phyloP scores from a whole-genome alignment of 2,113 vertebrate species.

The Anser brachyrhynchus region DNA sequence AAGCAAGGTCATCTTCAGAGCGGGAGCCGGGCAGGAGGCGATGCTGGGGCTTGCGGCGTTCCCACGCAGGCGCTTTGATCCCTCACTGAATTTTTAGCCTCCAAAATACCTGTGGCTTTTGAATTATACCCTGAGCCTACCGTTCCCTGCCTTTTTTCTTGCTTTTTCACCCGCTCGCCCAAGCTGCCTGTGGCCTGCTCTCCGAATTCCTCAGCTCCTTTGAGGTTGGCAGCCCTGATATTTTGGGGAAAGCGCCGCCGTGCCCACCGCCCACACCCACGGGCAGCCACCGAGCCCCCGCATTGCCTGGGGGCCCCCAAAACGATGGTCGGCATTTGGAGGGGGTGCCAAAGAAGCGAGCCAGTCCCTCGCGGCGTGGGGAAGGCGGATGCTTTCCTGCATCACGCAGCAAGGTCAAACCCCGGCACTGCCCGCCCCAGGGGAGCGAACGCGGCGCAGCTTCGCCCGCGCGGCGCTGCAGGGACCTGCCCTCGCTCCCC shows the following conservation, averaged over 20 bases:
- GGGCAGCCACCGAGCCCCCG: too few relatives aligned
- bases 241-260: background rate
- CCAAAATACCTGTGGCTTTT: background rate
- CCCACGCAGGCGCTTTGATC: conserved; percentile 26
- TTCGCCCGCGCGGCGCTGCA: background rate
- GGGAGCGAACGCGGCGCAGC: too few relatives aligned
- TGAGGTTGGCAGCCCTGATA: too few relatives aligned
- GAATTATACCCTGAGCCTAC: background rate
- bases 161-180: background rate
- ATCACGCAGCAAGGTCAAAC: background rate
- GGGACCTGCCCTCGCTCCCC: background rate
- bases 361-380: background rate
- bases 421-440: background rate
- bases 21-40: background rate
- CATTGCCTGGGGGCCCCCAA: rapidly evolving
- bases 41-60: background rate
- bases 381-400: too few relatives aligned
- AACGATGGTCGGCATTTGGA: rapidly evolving
- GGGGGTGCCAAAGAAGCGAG: background rate
- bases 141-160: rapidly evolving
- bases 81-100: background rate
- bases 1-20: background rate
- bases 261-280: too few relatives aligned
- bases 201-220: background rate
- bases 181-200: background rate